Evolutionary conservation across 1,140 invertebrate genomes (phyloP).

Genomic region (Bombus sylvicola): DNA sequence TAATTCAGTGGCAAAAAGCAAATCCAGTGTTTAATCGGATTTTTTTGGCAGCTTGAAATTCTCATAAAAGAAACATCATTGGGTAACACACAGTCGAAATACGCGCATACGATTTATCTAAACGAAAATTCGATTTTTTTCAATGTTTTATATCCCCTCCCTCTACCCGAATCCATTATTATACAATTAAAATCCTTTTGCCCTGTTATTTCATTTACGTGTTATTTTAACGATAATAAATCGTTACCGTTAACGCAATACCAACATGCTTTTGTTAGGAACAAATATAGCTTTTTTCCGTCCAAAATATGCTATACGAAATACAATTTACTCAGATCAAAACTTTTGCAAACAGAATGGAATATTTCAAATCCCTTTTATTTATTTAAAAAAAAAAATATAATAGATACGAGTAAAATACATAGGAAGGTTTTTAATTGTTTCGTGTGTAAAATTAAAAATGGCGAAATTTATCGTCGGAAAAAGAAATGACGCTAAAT

Average conservation of each 20-base stretch:
- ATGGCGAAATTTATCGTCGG: neutral
- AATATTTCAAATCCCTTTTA: neutral
- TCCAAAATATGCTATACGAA: neutral
- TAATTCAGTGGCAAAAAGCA: neutral
- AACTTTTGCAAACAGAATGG: neutral
- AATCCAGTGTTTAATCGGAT: neutral
- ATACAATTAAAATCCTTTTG: neutral
- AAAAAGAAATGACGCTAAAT: too few relatives aligned
- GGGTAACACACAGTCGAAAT: neutral
- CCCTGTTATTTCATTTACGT: neutral
- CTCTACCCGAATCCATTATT: neutral
- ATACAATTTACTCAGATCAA: neutral
- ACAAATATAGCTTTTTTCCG: neutral
- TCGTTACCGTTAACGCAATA: neutral
- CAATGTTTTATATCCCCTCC: too few relatives aligned
- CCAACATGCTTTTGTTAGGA: neutral
- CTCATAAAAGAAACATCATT: neutral
- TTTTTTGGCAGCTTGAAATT: neutral
- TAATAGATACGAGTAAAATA: neutral
- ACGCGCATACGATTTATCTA: neutral
- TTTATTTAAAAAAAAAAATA: neutral
- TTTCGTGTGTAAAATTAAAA: neutral
- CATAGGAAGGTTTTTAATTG: neutral
- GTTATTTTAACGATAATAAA: neutral
- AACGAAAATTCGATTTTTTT: neutral